Evolutionary conservation across 1,140 invertebrate species (phyloP), one percentile per base, ranked within the genome.

Genomic region (Physella acuta): DNA sequence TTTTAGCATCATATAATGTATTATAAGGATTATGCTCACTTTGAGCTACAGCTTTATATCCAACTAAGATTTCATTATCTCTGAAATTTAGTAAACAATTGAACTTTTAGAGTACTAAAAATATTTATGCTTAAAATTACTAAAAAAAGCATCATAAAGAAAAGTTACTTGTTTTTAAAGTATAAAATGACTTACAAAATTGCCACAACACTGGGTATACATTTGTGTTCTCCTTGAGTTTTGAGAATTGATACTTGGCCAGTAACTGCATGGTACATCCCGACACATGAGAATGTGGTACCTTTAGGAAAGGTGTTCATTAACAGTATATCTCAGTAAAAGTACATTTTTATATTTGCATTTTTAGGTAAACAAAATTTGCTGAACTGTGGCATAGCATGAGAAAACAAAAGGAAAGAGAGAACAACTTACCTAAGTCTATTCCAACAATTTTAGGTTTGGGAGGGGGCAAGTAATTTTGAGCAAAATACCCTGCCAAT

Each of bases 1-100:
- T 72, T 76, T 88, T 88, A 14, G 86, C 85, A 81, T 88, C 87
- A 71, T 88, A 88, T 26, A 88, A 77, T 0, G 87, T 88, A 62
- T 86, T 86, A 17, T 72, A 70, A 0, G 86, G 85, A 74, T 88
- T 87, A 60, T 85, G 81, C 62, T 88, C 86, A 36, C 81, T 78
- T 63, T 88, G 87, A 16, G 83, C 82, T 0, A 86, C 81, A 30
- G 87, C 87, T 53, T 82, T 75, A 68, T 85, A 85, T 30, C 87
- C 87, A 33, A 88, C 84, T 8, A 87, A 30, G 28, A 87, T 68
- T 14, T 76, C 81, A 37, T 71, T 53, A 2, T 77, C 71, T 74
- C 79, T 82, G 73, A 66, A 70, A 39, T 51, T 8, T 24, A 14
- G 44, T 20, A 28, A 64, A 64, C 39, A 64, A 5, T 44, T 44